Base-by-base conservation (phyloP, 2,888 invertebrate species). In the Dynastes hyllus region DNA sequence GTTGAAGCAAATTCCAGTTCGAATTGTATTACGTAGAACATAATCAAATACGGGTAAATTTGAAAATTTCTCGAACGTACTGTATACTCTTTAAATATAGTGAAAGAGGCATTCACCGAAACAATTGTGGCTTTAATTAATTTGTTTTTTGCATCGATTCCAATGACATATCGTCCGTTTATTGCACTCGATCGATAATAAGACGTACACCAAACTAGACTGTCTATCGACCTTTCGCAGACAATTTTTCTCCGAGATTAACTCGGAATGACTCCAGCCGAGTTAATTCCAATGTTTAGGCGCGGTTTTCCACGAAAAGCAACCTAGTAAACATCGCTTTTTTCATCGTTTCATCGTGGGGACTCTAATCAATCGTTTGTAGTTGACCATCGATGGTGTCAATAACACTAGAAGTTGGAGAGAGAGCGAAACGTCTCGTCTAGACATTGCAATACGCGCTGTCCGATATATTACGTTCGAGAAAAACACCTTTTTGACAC, bases 401-500 rank as follows among this genome's bases (percentile, higher is more conserved):
- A 55, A 55, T 55, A 55, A 55, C 55, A 55, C 22, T 16, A n/a
- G 9, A 45, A 9, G 45, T 11, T 45, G 11, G 45, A 45, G 11
- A 45, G 45, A 45, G 45, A 45, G 11, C 45, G 32, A 45, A 45
- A 45, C 45, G 45, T 11, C 16, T n/a, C 53, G 53, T 53, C 53
- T 53, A 53, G 53, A 53, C 53, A 3, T n/a, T 16, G 45, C 45
- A 45, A 45, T 11, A 53, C 22, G 22, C 22, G 55, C 22, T 16
- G 55, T 8, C 55, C 16, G 55, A 55, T 22, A 55, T 55, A 55
- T 55, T 55, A 16, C 55, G 22, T 55, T 55, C 58, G 45, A 29
- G 55, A 22, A 58, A 58, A 73, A 61, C 58, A 73, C 73, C 73
- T 73, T 55, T 55, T 73, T 73, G 58, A 73, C 58, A 73, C 73